phyloP scores from a whole-genome alignment of 2,113 vertebrate species.

The Zeus faber region DNA sequence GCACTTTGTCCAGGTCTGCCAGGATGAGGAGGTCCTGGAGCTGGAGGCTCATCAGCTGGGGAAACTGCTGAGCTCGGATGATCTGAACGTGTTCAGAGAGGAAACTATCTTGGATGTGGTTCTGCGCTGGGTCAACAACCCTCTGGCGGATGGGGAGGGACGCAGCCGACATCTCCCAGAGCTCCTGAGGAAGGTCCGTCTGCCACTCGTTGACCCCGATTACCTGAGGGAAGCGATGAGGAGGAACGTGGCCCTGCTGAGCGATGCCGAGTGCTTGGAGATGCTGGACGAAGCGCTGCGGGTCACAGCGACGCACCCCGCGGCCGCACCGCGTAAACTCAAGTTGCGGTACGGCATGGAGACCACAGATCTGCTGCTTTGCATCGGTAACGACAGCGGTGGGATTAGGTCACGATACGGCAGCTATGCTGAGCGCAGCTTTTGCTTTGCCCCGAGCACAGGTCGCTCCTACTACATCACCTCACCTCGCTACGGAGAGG shows the following conservation, averaged over 20 bases:
- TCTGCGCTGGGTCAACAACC: conserved; percentile 84
- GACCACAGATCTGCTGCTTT: conserved; percentile 89
- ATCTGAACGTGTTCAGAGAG: conserved; percentile 90
- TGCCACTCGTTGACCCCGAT: conserved; percentile 81
- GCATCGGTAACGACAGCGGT: conserved; percentile 84
- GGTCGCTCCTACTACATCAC: conserved; percentile 88
- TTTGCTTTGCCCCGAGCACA: conserved; percentile 85
- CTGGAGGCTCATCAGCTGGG: conserved; percentile 85
- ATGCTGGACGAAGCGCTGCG: conserved; percentile 70
- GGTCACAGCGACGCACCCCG: conserved; percentile 60
- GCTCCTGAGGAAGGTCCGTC: conserved; percentile 86
- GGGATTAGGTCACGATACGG: conserved; percentile 89
- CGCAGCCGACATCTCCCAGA: conserved; percentile 78
- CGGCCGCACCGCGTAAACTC: conserved; percentile 72
- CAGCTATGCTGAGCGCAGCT: conserved; percentile 88
- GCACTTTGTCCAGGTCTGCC: conserved; percentile 90
- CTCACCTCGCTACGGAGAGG: conserved; percentile 89
- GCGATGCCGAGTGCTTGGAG: conserved; percentile 77
- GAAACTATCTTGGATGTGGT: conserved; percentile 92
- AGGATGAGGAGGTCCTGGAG: conserved; percentile 91
- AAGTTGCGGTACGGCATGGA: conserved; percentile 96
- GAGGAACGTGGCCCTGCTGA: conserved; percentile 84
- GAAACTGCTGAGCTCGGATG: conserved; percentile 85
- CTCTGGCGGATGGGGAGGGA: conserved; percentile 45
- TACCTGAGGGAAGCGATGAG: conserved; percentile 82